phyloP scores from a whole-genome alignment of 2,888 invertebrate genomes.

The Catocala nupta region DNA sequence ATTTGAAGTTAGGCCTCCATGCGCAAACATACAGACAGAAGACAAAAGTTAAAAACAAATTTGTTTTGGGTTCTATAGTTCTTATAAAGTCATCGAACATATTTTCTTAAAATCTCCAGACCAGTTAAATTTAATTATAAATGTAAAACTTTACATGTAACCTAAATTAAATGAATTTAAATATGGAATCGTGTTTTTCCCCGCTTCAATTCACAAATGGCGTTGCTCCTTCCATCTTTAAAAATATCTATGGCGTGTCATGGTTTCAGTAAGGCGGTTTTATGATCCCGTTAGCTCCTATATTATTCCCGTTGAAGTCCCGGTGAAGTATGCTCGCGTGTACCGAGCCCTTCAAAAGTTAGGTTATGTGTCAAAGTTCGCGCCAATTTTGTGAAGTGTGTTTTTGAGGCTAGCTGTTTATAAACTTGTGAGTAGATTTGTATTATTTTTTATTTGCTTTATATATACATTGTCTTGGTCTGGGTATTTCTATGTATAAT shows the following conservation, averaged over 20 bases:
- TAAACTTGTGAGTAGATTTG: constrained; percentile 38
- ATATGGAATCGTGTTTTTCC: too few species aligned
- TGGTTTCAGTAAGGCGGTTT: constrained; percentile 67
- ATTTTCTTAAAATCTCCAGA: too few species aligned
- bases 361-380: constrained; percentile 73
- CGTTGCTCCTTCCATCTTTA: constrained; percentile 10
- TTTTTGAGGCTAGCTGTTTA: constrained; percentile 38
- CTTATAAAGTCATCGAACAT: too few species aligned
- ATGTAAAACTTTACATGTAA: too few species aligned
- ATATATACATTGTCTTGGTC: too few species aligned
- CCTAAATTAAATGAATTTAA: too few species aligned
- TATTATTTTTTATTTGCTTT: constrained; percentile 8
- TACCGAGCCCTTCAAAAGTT: constrained; percentile 52
- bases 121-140: too few species aligned
- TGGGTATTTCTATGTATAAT: too few species aligned
- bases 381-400: constrained; percentile 64
- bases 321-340: constrained; percentile 68
- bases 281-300: constrained; percentile 70
- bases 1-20: too few species aligned
- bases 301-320: constrained; percentile 73
- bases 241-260: constrained; percentile 28
- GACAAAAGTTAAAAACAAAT: too few species aligned
- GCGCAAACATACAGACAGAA: too few species aligned
- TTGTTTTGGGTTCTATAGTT: too few species aligned
- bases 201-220: background rate